phyloP scores from a whole-genome alignment of 2,888 invertebrate genomes.

The Mythimna albipuncta region DNA sequence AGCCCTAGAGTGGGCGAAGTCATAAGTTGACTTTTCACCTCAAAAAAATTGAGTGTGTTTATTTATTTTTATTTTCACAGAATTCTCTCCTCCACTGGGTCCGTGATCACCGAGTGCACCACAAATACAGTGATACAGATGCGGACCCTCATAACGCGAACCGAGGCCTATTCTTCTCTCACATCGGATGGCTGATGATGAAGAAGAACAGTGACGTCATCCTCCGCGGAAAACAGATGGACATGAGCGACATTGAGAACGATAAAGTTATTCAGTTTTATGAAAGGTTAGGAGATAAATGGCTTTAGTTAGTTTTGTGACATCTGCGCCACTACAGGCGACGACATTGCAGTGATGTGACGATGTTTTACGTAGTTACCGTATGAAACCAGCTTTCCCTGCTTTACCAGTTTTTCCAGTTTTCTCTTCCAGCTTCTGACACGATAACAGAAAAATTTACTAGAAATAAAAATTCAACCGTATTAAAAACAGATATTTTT shows the following conservation, averaged over 20 bases:
- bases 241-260: constrained; percentile 93
- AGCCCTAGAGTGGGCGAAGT: no score
- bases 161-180: constrained; percentile 97
- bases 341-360: background rate
- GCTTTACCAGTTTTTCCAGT: no score
- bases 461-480: no score
- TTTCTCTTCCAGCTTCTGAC: no score
- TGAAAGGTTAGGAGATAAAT: constrained; percentile 90
- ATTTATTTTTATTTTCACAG: constrained; percentile 63
- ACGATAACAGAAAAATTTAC: no score
- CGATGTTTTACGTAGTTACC: background rate
- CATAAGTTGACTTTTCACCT: no score
- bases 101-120: constrained; percentile 93
- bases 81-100: constrained; percentile 91
- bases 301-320: background rate
- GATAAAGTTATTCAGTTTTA: constrained; percentile 94
- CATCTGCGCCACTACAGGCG: background rate
- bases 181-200: constrained; percentile 96
- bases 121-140: constrained; percentile 96
- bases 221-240: constrained; percentile 93
- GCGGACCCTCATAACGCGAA: constrained; percentile 96
- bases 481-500: no score
- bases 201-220: constrained; percentile 95
- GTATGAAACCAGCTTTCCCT: no score
- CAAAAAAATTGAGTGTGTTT: background rate